phyloP scores from a whole-genome alignment of 2,113 vertebrate species.

The Cacatua alba region DNA sequence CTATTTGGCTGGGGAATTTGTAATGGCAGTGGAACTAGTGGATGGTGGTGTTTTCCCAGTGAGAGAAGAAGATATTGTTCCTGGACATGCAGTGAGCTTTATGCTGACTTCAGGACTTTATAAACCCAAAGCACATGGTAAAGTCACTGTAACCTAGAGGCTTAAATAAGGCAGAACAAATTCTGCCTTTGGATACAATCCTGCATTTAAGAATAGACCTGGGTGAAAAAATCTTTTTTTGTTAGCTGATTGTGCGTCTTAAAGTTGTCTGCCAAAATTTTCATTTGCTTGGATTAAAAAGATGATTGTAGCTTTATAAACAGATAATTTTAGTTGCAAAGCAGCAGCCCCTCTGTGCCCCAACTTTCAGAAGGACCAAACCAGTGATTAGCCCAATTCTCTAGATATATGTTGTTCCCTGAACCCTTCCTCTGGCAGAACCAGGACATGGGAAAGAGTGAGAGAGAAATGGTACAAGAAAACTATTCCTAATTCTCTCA shows the following conservation, averaged over 20 bases:
- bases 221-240: neutral
- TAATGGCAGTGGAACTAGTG: conserved; percentile 73
- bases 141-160: conserved; percentile 17
- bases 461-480: neutral
- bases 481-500: neutral
- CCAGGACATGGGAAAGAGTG: neutral
- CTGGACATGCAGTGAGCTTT: conserved; percentile 78
- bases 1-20: conserved; percentile 70
- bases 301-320: neutral
- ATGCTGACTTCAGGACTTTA: conserved; percentile 93
- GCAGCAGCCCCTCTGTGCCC: rapidly evolving
- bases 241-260: neutral
- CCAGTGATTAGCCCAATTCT: neutral
- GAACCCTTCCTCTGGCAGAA: neutral
- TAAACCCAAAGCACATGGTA: conserved; percentile 87
- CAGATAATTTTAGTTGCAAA: neutral
- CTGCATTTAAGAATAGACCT: neutral
- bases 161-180: neutral
- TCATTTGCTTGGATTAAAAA: neutral
- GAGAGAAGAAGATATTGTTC: conserved; percentile 45
- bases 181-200: neutral
- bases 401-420: neutral
- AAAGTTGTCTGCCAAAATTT: neutral
- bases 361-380: neutral
- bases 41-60: conserved; percentile 74